Percentiles rank a stretch among this genome's conserved stretches.
Evolutionary conservation across 2,797 vertebrate genomes (phyloP).

Genomic region (Novumbra hubbsi): DNA sequence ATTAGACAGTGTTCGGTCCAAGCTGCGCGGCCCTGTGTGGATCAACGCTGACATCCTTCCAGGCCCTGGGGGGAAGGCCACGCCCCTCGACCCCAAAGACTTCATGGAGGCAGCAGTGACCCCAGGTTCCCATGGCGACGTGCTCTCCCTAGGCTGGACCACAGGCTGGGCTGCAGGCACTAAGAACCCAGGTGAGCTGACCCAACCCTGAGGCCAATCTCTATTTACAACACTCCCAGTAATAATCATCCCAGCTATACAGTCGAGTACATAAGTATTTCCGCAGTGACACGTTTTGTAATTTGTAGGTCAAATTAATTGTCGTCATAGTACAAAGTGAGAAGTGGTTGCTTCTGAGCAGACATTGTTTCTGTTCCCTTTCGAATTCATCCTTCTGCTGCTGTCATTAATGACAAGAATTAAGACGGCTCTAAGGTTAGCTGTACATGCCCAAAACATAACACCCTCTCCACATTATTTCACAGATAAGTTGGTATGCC

Average conservation of each 20-base stretch:
- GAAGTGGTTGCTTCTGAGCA: too few relatives aligned
- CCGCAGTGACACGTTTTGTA: too few relatives aligned
- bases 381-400: too few relatives aligned
- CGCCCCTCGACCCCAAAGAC: slow-evolving; percentile 65
- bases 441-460: too few relatives aligned
- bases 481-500: too few relatives aligned
- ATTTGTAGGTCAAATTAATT: too few relatives aligned
- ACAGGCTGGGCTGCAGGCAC: slow-evolving; percentile 76
- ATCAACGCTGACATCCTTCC: slow-evolving; percentile 88
- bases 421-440: too few relatives aligned
- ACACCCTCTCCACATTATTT: too few relatives aligned
- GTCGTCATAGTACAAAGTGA: too few relatives aligned
- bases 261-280: neutral
- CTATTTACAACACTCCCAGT: neutral
- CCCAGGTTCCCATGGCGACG: neutral
- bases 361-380: too few relatives aligned
- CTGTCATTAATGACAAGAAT: too few relatives aligned
- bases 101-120: slow-evolving; percentile 69
- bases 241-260: neutral
- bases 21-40: slow-evolving; percentile 76
- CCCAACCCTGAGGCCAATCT: neutral
- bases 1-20: slow-evolving; percentile 61
- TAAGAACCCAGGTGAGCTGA: slow-evolving; percentile 74
- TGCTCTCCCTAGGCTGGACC: slow-evolving; percentile 64
- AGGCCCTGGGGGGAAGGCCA: slow-evolving; percentile 77